phyloP scores from a whole-genome alignment of 2,113 vertebrate genomes.

The Caloenas nicobarica region DNA sequence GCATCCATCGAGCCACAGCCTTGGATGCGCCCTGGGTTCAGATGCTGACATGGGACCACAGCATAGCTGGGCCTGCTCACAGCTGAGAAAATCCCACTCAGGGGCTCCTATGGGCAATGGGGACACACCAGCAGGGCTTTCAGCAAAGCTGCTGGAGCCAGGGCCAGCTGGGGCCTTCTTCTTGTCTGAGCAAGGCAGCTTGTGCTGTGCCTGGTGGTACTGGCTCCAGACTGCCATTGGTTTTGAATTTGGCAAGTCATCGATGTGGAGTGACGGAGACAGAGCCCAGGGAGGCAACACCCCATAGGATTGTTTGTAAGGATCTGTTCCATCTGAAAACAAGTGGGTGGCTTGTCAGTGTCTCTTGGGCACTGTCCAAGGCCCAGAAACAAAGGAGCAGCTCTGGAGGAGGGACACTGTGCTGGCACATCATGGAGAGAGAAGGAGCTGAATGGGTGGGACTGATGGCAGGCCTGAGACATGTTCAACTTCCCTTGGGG shows the following conservation, averaged over 20 bases:
- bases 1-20: background rate
- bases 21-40: too few relatives aligned
- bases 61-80: too few relatives aligned
- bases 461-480: background rate
- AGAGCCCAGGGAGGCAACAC: background rate
- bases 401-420: background rate
- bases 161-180: background rate
- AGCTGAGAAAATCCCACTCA: too few relatives aligned
- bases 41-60: too few relatives aligned
- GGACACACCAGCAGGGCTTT: too few relatives aligned
- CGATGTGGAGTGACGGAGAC: background rate
- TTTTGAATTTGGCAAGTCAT: background rate
- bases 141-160: background rate
- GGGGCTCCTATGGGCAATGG: too few relatives aligned
- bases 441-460: background rate
- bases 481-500: background rate
- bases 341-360: background rate
- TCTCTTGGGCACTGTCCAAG: background rate
- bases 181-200: background rate
- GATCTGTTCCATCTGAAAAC: background rate
- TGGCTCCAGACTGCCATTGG: background rate
- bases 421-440: background rate
- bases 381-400: background rate
- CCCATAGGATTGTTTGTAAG: background rate
- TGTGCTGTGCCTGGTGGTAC: fast-evolving